A percentile compares a stretch with the other conserved stretches of the same genome.
These are phyloP conservation scores for Busseola fusca DNA, from an alignment of 2,888 invertebrate species.

Conservation along the genomic window DNA sequence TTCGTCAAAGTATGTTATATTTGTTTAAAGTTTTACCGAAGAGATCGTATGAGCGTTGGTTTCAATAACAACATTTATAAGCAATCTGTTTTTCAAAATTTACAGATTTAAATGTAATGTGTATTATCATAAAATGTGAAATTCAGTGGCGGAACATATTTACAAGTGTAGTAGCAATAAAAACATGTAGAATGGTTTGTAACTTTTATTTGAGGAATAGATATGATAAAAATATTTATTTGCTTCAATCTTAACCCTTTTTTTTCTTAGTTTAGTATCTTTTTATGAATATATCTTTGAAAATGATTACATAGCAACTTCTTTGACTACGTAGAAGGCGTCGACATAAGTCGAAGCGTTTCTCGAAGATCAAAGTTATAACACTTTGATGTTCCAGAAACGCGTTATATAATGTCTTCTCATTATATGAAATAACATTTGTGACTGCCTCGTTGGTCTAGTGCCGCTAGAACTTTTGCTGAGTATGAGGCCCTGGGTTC, in stretches of 20 bases:
- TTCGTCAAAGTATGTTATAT: neutral
- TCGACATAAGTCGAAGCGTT: too few species aligned
- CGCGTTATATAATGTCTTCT: neutral
- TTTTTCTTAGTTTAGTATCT: neutral
- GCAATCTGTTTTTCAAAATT: neutral
- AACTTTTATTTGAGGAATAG: neutral
- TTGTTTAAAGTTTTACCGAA: neutral
- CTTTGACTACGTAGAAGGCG: neutral
- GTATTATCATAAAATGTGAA: neutral
- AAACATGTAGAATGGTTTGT: neutral
- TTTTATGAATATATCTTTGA: neutral
- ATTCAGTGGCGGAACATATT: neutral
- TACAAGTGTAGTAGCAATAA: neutral
- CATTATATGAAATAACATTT: neutral
- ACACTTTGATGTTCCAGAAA: constrained; percentile 1
- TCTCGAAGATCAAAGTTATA: neutral
- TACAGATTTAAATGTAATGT: neutral
- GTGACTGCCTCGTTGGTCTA: neutral
- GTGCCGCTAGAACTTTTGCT: neutral
- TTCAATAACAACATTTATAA: neutral
- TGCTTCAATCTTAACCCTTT: neutral
- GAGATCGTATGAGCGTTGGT: neutral
- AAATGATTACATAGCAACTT: neutral
- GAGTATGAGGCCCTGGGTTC: neutral
- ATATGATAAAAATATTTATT: neutral